Evolutionary conservation across 2,113 vertebrate species (phyloP).

Genomic region (Leptosomus discolor): DNA sequence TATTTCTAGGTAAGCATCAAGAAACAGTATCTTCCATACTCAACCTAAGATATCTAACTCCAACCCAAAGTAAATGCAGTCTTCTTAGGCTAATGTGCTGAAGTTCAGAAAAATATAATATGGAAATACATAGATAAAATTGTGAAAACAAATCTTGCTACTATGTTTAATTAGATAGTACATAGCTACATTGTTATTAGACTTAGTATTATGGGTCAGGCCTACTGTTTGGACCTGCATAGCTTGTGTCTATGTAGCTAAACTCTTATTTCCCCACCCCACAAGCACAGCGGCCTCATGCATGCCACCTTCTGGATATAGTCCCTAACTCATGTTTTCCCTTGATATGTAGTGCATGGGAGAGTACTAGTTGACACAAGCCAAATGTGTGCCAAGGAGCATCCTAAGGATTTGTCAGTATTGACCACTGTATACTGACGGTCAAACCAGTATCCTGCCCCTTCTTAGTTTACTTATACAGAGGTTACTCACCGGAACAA

Average conservation of each 20-base stretch:
- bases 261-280: background rate
- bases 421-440: background rate
- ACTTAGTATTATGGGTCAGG: background rate
- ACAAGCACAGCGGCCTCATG: background rate
- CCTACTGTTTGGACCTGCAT: background rate
- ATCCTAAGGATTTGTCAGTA: background rate
- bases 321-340: background rate
- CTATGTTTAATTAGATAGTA: background rate
- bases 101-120: background rate
- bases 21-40: background rate
- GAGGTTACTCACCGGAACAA: background rate
- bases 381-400: background rate
- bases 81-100: background rate
- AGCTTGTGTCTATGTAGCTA: background rate
- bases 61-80: background rate
- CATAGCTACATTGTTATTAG: background rate
- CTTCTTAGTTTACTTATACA: background rate
- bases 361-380: background rate
- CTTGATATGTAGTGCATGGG: background rate
- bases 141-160: background rate
- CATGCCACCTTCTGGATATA: background rate
- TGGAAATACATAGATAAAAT: background rate
- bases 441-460: background rate
- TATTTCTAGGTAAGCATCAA: background rate
- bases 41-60: background rate